phyloP scores from a whole-genome alignment of 2,113 vertebrate species.

The Labrus mixtus region DNA sequence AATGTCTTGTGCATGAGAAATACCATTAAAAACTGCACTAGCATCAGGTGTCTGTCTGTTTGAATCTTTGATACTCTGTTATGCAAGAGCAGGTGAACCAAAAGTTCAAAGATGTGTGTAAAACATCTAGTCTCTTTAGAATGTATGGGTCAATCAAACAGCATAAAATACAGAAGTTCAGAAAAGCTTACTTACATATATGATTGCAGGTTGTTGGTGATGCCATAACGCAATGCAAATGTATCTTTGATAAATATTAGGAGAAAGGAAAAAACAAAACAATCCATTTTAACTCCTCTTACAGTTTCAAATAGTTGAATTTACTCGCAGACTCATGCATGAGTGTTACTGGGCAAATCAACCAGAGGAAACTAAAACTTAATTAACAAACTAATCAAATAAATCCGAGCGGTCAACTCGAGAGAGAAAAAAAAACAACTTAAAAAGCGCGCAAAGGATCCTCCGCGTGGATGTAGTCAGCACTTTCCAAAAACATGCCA shows the following conservation, averaged over 20 bases:
- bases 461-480: conserved; percentile 21
- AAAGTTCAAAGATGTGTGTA: too few relatives aligned
- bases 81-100: conserved; percentile 14
- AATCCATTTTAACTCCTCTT: conserved; percentile 67
- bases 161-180: too few relatives aligned
- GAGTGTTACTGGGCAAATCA: not conserved
- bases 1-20: not conserved
- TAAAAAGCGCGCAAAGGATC: conserved; percentile 23
- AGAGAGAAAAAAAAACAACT: not conserved
- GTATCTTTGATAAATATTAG: conserved; percentile 71
- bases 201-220: conserved; percentile 78
- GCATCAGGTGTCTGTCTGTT: not conserved
- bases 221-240: conserved; percentile 61
- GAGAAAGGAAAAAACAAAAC: conserved; percentile 54
- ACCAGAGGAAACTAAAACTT: not conserved
- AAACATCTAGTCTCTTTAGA: not conserved
- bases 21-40: not conserved
- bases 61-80: conserved; percentile 34
- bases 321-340: conserved; percentile 23
- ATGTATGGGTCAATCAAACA: too few relatives aligned
- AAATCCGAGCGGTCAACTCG: not conserved
- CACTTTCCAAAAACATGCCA: conserved; percentile 1
- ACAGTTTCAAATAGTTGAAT: conserved; percentile 3
- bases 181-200: conserved; percentile 88
- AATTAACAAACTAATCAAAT: not conserved